Evolutionary conservation across 1,140 invertebrate species (phyloP), one percentile per base, ranked within the genome.

Genomic region (Cydia strobilella): DNA sequence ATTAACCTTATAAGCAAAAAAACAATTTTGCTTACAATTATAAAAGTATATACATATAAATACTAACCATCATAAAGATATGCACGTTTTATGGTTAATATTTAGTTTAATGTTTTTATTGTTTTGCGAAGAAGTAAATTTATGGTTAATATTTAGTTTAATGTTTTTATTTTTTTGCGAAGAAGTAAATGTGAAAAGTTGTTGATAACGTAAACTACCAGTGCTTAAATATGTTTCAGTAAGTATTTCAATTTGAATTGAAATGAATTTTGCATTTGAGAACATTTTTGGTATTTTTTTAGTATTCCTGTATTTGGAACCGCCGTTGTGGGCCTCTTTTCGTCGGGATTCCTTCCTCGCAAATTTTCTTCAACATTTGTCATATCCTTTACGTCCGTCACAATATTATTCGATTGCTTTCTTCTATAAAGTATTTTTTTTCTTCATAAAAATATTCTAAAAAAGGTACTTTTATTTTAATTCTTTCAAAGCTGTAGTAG

Each of bases 371-470:
- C 75, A 81, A 75, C 72, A 76, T 79, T 82, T 80, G 81, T 79
- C 81, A 80, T 84, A 84, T 82, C 72, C 73, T 74, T 71, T 65
- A 73, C 75, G 74, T 75, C 78, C 77, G 79, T 80, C 77, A 83
- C 77, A 85, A 82, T 85, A 81, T 81, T 81, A 84, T 84, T 84
- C 76, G 75, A 82, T 83, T 82, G 77, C 77, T 74, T 74, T 45
- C 48, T 71, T 73, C 59, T 73, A 45, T 77, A 75, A 83, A 51
- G 77, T 81, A 79, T 80, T 77, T 80, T 74, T 80, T 77, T 78
- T n/a, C 72, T 74, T 63, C 59, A 73, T 77, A 79, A 63, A 75
- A 77, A 72, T 77, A 80, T 79, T 13, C 42, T 76, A 69, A 76
- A 76, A 78, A 51, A 72, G 27, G n/a, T 7, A 73, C 39, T 76